Evolutionary conservation across 2,797 vertebrate genomes (phyloP).

Genomic region (Hybognathus amarus): DNA sequence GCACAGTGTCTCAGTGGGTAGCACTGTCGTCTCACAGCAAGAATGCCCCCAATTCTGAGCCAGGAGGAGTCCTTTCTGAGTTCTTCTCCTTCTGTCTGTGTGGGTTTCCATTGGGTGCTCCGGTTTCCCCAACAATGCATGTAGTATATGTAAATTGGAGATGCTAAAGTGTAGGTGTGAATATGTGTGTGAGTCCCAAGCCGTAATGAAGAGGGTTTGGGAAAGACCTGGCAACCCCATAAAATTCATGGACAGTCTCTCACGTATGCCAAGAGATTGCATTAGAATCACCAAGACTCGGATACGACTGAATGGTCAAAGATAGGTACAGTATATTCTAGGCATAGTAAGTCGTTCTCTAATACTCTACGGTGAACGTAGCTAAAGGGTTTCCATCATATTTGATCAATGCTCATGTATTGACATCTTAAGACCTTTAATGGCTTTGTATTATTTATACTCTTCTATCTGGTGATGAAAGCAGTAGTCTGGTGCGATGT

Average conservation of each 20-base stretch:
- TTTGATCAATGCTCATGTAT: neutral
- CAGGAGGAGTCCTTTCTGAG: too few relatives aligned
- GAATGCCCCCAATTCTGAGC: too few relatives aligned
- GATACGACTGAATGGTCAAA: neutral
- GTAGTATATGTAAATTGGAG: too few relatives aligned
- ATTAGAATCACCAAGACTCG: neutral
- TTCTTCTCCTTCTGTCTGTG: too few relatives aligned
- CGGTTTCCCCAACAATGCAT: too few relatives aligned
- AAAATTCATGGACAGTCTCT: neutral
- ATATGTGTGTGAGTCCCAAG: neutral
- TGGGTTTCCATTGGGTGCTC: too few relatives aligned
- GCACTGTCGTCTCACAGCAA: too few relatives aligned
- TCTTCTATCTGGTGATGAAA: conserved; percentile 34
- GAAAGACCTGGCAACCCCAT: neutral
- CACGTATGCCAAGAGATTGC: neutral
- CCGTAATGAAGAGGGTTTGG: neutral
- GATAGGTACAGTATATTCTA: neutral
- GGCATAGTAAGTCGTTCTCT: neutral
- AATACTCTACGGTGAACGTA: neutral
- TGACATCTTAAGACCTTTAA: conserved; percentile 4
- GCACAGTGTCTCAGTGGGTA: neutral
- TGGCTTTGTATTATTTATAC: conserved; percentile 26
- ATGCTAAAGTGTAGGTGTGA: neutral
- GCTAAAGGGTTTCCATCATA: neutral
- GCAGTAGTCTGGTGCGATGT: conserved; percentile 59